Evolutionary conservation across 37 sponge, comb jelly and placozoan genomes (phyloP), one percentile per base, ranked within the genome.

Genomic region (Spongia lamella): DNA sequence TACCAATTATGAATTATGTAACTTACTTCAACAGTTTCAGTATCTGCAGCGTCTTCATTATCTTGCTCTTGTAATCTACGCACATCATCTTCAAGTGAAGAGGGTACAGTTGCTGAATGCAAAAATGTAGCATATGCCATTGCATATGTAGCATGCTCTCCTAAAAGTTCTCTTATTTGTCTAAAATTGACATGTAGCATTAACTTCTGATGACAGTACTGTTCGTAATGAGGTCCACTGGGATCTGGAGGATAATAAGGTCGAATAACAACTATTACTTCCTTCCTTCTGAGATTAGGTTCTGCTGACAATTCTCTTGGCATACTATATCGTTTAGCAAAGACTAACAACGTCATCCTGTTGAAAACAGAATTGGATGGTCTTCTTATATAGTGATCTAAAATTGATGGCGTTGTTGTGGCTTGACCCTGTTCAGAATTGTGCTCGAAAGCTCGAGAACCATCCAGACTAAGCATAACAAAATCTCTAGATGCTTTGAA

Each of bases 121-220:
- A 71, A 53, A 53, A 71, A 53, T 52, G 2, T 2, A 7, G 72
- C 72, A 71, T 51, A 30, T 53, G 13, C 27, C 25, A 29, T 19
- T 30, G 37, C 29, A 71, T 32, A 49, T 55, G 53, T 51, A 29
- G 19, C 29, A 53, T 52, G 15, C 54, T 51, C 29, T 49, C 53
- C 24, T 71, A 20, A 71, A 36, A 30, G 43, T 32, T 7, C 30
- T 3, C 1, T 52, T 19, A 33, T 71, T 29, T 36, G 53, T 30
- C 27, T 61, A 61, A 37, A 63, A 49, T 3, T 33, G 60, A 30
- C 61, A 50, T 38, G 61, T 49, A 52, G 38, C 86, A 86, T 86
- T 21, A 86, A 33, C 61, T 64, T 73, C 2, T 76, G 76, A 27
- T 25, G 60, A 27, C 76, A 76, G 38, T 76, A 76, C 15, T 61